phyloP scores from a whole-genome alignment of 2,113 vertebrate species.

The Thomomys bottae region DNA sequence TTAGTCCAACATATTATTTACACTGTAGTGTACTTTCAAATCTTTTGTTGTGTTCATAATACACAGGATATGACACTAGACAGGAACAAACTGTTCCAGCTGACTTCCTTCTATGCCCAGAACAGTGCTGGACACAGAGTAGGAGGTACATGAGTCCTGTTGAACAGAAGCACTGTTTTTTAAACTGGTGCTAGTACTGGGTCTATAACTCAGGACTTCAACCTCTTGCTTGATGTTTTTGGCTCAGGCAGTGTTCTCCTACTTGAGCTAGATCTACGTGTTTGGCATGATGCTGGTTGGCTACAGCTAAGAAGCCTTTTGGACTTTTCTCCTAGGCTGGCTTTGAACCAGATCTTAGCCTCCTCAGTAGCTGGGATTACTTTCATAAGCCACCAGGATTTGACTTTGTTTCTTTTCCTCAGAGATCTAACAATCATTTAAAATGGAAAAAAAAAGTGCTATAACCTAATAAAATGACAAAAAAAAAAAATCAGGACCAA shows the following conservation, averaged over 20 bases:
- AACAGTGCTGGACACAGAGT: fast-evolving
- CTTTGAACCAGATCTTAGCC: no score
- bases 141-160: background rate
- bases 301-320: no score
- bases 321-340: no score
- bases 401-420: background rate
- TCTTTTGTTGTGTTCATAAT: fast-evolving
- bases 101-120: background rate
- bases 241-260: no score
- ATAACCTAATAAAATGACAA: background rate
- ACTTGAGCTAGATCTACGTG: no score
- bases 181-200: no score
- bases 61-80: background rate
- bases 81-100: fast-evolving
- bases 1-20: background rate
- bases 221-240: no score
- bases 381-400: no score
- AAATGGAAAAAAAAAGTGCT: background rate
- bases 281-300: no score
- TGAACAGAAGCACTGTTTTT: no score
- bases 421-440: background rate
- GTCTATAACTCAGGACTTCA: no score
- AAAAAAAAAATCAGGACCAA: background rate
- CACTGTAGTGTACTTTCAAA: background rate
- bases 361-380: no score